Evolutionary conservation across 2,113 vertebrate species (phyloP), one percentile per base, ranked within the genome.

Genomic region (Cephalopholis sonnerati): DNA sequence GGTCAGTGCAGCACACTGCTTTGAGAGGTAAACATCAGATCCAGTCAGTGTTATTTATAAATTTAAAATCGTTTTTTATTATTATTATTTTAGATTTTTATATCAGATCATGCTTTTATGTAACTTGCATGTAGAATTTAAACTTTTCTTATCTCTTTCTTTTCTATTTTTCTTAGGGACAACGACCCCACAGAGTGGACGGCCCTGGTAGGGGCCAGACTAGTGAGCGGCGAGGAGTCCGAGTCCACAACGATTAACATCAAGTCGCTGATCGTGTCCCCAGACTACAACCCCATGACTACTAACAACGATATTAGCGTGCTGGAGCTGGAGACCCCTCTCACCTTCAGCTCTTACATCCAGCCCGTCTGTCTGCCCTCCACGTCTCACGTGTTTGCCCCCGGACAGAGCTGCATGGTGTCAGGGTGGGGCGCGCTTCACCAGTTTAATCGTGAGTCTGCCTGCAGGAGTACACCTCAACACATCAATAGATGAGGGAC

Each of bases 1-100:
- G 61, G 96, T 99, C 87, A 99, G 97, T 0, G 98, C 98, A 0
- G 98, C 98, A 13, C 98, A 99, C 90, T 99, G 98, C 93, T 99
- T 99, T 61, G 95, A 96, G 0, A 95, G 95, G 98, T 99, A 92
- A 89, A 55, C 24, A 29, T n/a, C n/a, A n/a, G n/a, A n/a, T n/a
- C n/a, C n/a, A n/a, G n/a, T n/a, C n/a, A n/a, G n/a, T n/a, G n/a
- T n/a, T n/a, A n/a, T n/a, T n/a, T n/a, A n/a, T n/a, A n/a, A n/a
- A 7, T 36, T 36, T 36, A 1, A 36, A 36, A 36, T 36, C 32
- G 7, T 5, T 44, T 44, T 44, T 44, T 11, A 44, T 44, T 9
- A 44, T 9, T 44, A 3, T 44, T n/a, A n/a, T n/a, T n/a, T n/a
- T n/a, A n/a, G n/a, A n/a, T n/a, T n/a, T n/a, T n/a, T n/a, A n/a